phyloP scores from a whole-genome alignment of 2,113 vertebrate species.

The Himantopus leucocephalus region DNA sequence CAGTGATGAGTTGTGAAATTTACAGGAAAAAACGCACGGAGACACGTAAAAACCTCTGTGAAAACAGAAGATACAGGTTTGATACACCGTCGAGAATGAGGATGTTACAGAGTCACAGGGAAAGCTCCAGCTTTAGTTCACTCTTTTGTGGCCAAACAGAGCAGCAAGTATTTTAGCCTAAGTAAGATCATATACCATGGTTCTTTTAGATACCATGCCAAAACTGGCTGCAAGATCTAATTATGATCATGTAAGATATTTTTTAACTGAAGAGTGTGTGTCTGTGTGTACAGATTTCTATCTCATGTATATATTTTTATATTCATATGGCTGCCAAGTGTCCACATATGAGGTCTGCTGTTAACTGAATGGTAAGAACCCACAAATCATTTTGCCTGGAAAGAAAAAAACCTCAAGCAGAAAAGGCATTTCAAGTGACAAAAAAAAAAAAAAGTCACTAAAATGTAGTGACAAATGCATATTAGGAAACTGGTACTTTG shows the following conservation, averaged over 20 bases:
- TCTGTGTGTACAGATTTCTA: not conserved
- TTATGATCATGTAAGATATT: not conserved
- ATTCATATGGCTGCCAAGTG: not conserved
- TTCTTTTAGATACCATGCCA: not conserved
- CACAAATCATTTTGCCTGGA: not conserved
- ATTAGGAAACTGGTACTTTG: not conserved
- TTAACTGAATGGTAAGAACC: not conserved
- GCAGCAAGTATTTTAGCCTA: not conserved
- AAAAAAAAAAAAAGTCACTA: not conserved
- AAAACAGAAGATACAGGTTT: not conserved
- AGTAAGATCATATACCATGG: not conserved
- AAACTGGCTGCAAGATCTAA: not conserved
- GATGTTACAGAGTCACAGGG: not conserved
- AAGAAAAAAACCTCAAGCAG: not conserved
- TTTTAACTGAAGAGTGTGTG: not conserved
- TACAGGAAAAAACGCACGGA: not conserved
- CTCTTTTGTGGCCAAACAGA: not conserved
- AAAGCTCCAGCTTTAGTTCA: not conserved
- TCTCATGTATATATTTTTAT: not conserved
- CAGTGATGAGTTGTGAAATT: conserved; percentile 59
- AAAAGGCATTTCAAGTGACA: not conserved
- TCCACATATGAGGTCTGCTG: not conserved
- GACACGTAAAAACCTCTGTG: not conserved
- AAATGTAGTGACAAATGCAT: not conserved
- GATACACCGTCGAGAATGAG: not conserved